A percentile compares a stretch with the other conserved stretches of the same genome.
phyloP scores from a whole-genome alignment of 2,797 vertebrate species.

The Tenualosa ilisha region DNA sequence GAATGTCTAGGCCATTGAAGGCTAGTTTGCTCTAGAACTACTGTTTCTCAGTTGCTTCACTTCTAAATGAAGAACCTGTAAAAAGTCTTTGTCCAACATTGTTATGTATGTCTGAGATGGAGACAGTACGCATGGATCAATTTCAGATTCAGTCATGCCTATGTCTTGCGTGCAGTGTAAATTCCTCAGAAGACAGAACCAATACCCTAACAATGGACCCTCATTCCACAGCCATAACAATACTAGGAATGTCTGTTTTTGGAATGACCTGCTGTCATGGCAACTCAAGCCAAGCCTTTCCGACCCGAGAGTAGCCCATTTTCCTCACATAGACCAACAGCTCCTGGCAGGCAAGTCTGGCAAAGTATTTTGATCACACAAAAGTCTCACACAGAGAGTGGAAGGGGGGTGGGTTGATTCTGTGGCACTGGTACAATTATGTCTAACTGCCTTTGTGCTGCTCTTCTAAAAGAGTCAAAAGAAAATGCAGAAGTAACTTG shows the following conservation, averaged over 20 bases:
- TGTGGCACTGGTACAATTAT: constrained; percentile 1
- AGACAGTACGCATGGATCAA: too few species aligned
- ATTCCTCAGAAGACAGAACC: background rate
- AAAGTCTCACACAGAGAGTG: background rate
- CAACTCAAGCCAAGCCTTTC: background rate
- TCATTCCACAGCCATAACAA: constrained; percentile 18
- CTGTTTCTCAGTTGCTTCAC: too few species aligned
- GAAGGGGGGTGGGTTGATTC: background rate
- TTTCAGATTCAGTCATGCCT: too few species aligned
- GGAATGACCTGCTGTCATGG: background rate
- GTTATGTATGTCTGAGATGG: too few species aligned
- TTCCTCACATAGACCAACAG: background rate
- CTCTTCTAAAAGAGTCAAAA: background rate
- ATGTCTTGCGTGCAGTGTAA: too few species aligned
- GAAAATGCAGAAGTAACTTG: background rate
- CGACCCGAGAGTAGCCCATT: background rate
- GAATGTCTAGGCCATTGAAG: too few species aligned
- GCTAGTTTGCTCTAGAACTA: too few species aligned
- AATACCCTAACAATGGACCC: background rate
- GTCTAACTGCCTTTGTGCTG: background rate
- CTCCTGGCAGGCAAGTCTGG: background rate
- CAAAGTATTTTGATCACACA: background rate
- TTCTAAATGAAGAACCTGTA: too few species aligned
- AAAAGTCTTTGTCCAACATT: too few species aligned
- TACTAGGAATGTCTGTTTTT: constrained; percentile 9